Evolutionary conservation across 2,113 vertebrate species (phyloP), one percentile per base, ranked within the genome.

Genomic region (Gopherus flavomarginatus): DNA sequence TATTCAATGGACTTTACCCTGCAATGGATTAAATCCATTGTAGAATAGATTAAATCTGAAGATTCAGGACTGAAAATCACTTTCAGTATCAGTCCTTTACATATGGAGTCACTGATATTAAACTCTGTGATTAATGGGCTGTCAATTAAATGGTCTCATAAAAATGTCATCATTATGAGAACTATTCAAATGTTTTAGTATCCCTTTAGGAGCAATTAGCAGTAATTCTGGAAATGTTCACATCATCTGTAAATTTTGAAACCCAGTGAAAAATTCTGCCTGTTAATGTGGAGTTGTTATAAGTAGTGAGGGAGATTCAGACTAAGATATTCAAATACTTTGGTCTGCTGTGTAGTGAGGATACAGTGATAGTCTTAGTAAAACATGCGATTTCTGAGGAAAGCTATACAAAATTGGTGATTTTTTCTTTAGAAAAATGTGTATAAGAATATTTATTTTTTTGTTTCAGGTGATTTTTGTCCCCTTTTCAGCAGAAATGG

Each of bases 121-220:
- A 47, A 38, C 21, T 7, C 24, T n/a, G 81, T 24, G 27, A 11
- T 69, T 22, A 24, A 83, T 9, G 22, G 16, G 1, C 1, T 5
- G 4, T 83, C 44, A 26, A 50, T 79, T 27, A 65, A 87, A 29
- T 1, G 4, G 26, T 50, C 90, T 65, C 62, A n/a, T 47, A 14
- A 54, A 75, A 53, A 35, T 24, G 3, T 7, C 16, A 0, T 27
- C 56, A 27, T 19, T 6, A 9, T 11, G 26, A 54, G 75, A 3
- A 5, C 1, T 0, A 0, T 3, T 38, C 3, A 78, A 11, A 35
- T 4, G 29, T 29, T 1, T 4, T 83, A 87, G 38, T 56, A 86
- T 47, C 77, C 91, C 72, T 90, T 35, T 91, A 93, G 75, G 88
- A 90, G 27, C 59, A 69, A 84, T 86, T 59, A 82, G 49, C 79